A percentile compares a stretch with the other conserved stretches of the same genome.
Evolutionary conservation across 2,113 vertebrate species (phyloP).

Genomic region (Platichthys stellatus): DNA sequence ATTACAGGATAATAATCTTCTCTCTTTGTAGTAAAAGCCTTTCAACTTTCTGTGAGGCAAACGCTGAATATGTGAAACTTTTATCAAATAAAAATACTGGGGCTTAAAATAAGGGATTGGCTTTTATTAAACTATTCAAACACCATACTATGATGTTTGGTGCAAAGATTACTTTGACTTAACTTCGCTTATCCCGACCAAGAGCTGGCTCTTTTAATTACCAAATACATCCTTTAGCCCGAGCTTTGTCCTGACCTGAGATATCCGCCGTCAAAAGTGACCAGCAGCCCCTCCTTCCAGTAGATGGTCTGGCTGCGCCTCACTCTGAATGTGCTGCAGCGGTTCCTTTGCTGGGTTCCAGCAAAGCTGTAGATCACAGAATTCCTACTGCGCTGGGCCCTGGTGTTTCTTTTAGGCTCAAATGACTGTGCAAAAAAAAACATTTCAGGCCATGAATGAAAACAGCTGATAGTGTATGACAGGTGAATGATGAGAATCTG

Average conservation of each 20-base stretch:
- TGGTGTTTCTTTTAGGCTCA: conserved; percentile 86
- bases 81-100: too few relatives aligned
- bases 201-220: not conserved
- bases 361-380: conserved; percentile 93
- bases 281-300: conserved; percentile 85
- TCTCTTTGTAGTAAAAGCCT: too few relatives aligned
- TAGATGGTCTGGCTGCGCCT: conserved; percentile 85
- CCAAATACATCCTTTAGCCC: not conserved
- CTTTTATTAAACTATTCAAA: too few relatives aligned
- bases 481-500: not conserved
- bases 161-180: not conserved
- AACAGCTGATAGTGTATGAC: not conserved
- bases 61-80: too few relatives aligned
- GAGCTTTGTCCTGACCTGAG: conserved; percentile 85
- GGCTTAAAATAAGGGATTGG: too few relatives aligned
- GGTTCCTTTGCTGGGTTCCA: conserved; percentile 87
- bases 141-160: too few relatives aligned
- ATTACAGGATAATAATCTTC: too few relatives aligned
- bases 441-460: not conserved
- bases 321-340: conserved; percentile 97
- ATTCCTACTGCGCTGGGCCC: conserved; percentile 79
- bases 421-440: conserved; percentile 85
- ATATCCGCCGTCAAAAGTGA: conserved; percentile 95
- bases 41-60: too few relatives aligned
- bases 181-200: not conserved